Conservation (phyloP, 2,888 invertebrate species). For the Dasypogon diadema region DNA sequence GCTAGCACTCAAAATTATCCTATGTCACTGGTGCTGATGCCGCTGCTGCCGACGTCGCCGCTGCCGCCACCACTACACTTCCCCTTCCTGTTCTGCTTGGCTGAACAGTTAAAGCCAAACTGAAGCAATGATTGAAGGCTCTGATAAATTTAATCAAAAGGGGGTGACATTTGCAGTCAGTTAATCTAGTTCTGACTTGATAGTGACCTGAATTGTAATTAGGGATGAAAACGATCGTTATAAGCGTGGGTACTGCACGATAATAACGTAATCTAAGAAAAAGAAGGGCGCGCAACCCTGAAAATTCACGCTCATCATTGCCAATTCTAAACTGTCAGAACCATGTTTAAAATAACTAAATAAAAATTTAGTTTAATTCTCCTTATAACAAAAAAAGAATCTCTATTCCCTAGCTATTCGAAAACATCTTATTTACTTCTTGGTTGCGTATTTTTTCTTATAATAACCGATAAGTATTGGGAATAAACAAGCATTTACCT, state of each 20-base stretch:
- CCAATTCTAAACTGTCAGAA: too few relatives aligned
- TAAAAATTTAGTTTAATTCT: too few relatives aligned
- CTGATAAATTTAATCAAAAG: slow-evolving; percentile 47
- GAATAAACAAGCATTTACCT: too few relatives aligned
- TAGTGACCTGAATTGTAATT: slow-evolving; percentile 46
- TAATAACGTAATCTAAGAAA: too few relatives aligned
- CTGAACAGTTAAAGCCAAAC: neutral
- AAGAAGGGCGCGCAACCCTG: too few relatives aligned
- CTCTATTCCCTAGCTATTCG: too few relatives aligned
- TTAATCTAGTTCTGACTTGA: slow-evolving; percentile 34
- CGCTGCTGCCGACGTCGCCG: neutral
- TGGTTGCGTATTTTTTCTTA: too few relatives aligned
- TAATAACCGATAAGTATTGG: too few relatives aligned
- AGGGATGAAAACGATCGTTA: slow-evolving; percentile 39
- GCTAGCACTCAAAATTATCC: neutral
- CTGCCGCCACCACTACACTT: neutral
- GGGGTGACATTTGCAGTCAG: slow-evolving; percentile 52
- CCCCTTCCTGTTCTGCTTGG: neutral
- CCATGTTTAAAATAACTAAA: too few relatives aligned
- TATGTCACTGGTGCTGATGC: neutral
- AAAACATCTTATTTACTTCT: too few relatives aligned
- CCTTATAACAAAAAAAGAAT: too few relatives aligned
- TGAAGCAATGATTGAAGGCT: slow-evolving; percentile 44
- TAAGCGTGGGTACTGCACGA: neutral
- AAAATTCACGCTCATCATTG: too few relatives aligned